Evolutionary conservation across 2,797 vertebrate species (phyloP).

Genomic region (Characodon lateralis): DNA sequence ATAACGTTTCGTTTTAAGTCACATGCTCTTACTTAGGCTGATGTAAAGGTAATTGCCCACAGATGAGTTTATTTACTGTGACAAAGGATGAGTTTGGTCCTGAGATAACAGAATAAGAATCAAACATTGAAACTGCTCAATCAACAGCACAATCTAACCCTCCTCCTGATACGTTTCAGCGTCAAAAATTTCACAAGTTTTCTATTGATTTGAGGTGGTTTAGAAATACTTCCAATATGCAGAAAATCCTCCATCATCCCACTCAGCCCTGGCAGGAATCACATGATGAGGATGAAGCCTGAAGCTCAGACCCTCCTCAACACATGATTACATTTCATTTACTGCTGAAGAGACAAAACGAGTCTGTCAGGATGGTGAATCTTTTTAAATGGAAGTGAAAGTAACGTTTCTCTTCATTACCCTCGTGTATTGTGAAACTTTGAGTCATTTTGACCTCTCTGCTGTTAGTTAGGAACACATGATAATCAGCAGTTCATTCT

Average conservation of each 20-base stretch:
- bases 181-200: not conserved
- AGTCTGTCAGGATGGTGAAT: not conserved
- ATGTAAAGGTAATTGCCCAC: not conserved
- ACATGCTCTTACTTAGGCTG: slow-evolving; percentile 16
- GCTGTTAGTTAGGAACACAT: slow-evolving; percentile 18
- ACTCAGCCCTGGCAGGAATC: slow-evolving; percentile 38
- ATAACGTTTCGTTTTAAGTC: not conserved
- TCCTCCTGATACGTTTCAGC: not conserved
- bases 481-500: not conserved
- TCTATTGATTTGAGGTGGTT: not conserved
- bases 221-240: not conserved
- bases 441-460: slow-evolving; percentile 21
- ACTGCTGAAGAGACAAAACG: not conserved
- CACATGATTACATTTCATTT: slow-evolving; percentile 1
- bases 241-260: not conserved
- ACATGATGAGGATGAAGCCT: slow-evolving; percentile 55
- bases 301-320: not conserved
- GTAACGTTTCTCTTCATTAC: not conserved
- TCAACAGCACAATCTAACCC: not conserved
- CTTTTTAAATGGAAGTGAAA: slow-evolving; percentile 55
- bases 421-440: not conserved
- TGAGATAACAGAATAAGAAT: not conserved
- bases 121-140: not conserved
- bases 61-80: slow-evolving; percentile 16
- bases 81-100: not conserved